Percentiles rank a stretch among this genome's conserved stretches.
Evolutionary conservation across 1,140 invertebrate species (phyloP).

Genomic region (Drosophila azteca): DNA sequence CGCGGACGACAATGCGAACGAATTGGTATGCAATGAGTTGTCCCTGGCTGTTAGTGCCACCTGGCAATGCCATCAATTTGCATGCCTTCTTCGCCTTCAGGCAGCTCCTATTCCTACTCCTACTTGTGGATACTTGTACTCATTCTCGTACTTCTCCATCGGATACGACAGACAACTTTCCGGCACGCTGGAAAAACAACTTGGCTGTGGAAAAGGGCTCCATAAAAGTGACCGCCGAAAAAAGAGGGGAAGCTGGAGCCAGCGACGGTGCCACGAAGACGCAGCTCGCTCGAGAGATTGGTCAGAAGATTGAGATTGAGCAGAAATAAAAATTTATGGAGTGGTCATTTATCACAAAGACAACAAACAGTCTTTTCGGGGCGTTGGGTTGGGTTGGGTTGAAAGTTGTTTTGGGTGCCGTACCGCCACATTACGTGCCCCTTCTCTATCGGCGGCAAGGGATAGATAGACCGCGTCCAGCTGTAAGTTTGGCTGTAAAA

Average conservation of each 20-base stretch:
- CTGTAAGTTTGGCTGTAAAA: slow-evolving; percentile 63
- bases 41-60: slow-evolving; percentile 14
- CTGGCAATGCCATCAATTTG: slow-evolving; percentile 67
- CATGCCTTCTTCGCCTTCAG: slow-evolving; percentile 20
- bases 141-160: slow-evolving; percentile 2
- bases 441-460: too few species aligned
- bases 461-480: slow-evolving; percentile 31
- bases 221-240: slow-evolving; percentile 61
- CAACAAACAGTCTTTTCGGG: slow-evolving; percentile 25
- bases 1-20: too few species aligned
- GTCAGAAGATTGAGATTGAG: slow-evolving; percentile 71
- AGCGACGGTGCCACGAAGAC: slow-evolving; percentile 15
- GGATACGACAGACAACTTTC: slow-evolving; percentile 59
- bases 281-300: slow-evolving; percentile 39
- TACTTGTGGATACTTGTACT: too few species aligned
- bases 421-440: slow-evolving; percentile 10
- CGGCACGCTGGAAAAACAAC: slow-evolving; percentile 35
- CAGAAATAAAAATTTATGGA: slow-evolving; percentile 78
- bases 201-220: slow-evolving; percentile 35
- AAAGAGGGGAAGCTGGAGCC: too few species aligned
- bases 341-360: slow-evolving; percentile 71
- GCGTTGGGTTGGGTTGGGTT: background rate
- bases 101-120: too few species aligned
- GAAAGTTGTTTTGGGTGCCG: too few species aligned
- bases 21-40: too few species aligned